These are phyloP conservation scores for Tylochromis polylepis DNA, from an alignment of 2,113 vertebrate genomes.

Conservation along the genomic window DNA sequence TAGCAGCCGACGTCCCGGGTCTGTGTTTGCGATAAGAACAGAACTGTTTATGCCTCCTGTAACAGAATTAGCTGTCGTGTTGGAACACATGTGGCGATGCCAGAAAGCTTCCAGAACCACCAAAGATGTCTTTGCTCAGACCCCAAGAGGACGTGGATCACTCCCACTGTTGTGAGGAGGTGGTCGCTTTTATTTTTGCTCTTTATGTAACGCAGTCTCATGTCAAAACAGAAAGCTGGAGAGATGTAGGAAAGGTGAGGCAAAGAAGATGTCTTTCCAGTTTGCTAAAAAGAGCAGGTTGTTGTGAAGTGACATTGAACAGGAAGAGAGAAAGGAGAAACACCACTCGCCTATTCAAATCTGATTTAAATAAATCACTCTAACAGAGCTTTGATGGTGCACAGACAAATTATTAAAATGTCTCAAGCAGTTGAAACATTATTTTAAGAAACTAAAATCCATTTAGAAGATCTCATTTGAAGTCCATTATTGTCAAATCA, in stretches of 20 bases:
- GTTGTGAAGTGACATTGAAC: not conserved
- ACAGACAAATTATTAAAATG: not conserved
- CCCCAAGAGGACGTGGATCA: not conserved
- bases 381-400: not conserved
- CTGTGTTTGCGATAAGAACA: conserved; percentile 19
- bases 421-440: not conserved
- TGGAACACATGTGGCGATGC: conserved; percentile 14
- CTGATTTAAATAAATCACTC: not conserved
- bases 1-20: conserved; percentile 1
- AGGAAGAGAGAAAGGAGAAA: not conserved
- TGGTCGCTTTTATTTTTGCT: not conserved
- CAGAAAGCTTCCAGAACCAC: conserved; percentile 7
- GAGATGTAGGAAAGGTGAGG: not conserved
- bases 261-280: not conserved
- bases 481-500: not conserved
- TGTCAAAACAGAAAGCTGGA: not conserved
- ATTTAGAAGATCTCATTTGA: not conserved
- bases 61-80: conserved; percentile 39
- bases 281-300: not conserved
- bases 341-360: not conserved
- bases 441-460: not conserved
- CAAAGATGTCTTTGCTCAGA: not conserved
- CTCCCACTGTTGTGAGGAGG: conserved; percentile 33
- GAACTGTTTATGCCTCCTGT: conserved; percentile 20
- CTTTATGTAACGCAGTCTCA: not conserved